Percentiles rank a stretch among this genome's conserved stretches.
Conservation (phyloP, 2,113 vertebrate species). For the Chamaetylas fuelleborni region DNA sequence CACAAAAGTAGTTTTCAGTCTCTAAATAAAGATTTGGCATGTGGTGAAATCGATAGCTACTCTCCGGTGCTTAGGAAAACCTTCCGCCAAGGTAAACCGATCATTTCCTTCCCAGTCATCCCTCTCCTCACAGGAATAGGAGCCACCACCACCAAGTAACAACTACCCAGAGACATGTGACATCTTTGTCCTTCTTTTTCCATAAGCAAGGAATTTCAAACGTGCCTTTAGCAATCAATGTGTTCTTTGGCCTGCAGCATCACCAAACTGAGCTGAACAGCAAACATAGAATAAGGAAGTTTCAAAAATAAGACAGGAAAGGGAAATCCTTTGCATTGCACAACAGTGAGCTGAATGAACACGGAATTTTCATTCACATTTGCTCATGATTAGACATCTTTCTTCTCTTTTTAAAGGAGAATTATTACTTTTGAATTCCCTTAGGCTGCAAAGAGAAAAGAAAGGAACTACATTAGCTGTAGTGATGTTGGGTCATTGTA, state of each 20-base stretch:
- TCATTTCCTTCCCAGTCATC: neutral
- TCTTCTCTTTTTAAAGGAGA: neutral
- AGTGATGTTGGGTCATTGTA: neutral
- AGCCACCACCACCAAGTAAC: neutral
- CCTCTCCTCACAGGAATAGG: neutral
- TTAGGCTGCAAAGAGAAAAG: neutral
- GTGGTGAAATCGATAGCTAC: neutral
- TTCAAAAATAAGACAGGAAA: slow-evolving; percentile 43
- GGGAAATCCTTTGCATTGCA: slow-evolving; percentile 29
- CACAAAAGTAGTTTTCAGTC: neutral
- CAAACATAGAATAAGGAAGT: neutral
- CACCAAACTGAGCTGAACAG: neutral
- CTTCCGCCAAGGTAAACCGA: neutral
- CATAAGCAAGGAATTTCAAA: neutral
- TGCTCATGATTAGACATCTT: neutral
- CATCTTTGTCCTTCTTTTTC: neutral
- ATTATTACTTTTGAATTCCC: neutral
- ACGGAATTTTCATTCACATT: neutral
- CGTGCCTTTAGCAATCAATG: neutral
- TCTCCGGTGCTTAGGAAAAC: neutral
- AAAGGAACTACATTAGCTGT: neutral
- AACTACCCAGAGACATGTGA: neutral
- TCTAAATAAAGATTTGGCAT: slow-evolving; percentile 11
- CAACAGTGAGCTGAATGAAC: neutral
- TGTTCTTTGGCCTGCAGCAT: neutral